Evolutionary conservation across 2,888 invertebrate species (phyloP), one percentile per base, ranked within the genome.

Genomic region (Cataglyphis cursor): DNA sequence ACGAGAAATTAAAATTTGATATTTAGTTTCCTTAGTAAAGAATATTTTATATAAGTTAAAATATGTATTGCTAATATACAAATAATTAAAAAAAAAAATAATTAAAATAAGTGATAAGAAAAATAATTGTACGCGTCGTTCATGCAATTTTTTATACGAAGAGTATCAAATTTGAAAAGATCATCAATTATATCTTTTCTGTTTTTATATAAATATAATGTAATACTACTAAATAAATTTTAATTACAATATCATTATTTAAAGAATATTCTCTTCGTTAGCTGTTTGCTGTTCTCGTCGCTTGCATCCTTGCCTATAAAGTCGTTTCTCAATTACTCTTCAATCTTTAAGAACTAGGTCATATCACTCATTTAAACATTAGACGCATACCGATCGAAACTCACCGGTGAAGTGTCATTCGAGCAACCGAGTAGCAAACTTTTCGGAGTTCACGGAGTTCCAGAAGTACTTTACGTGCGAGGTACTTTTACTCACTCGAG

Each of bases 391-490:
- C 82, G 65, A 88, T 88, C 81, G 81, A 72, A 85, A 59, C n/a
- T 64, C 59, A 38, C 18, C 15, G 70, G 76, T 78, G 80, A 87
- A 88, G 85, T 86, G 85, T 86, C 83, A 76, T 85, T 88, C 70
- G 59, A 48, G 4, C 59, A 76, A 75, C 48, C 59, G 38, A 48
- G 51, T 73, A 74, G n/a, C n/a, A 21, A 85, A 88, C 85, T 87
- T 83, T 76, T 81, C 66, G 59, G 59, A 88, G 66, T 83, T 83
- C 31, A 62, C 51, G 59, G 62, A 59, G 70, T 61, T 82, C 6
- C 24, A 61, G 28, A 54, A 64, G 73, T 66, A 70, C 76, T 85
- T 82, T 84, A 82, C 75, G 62, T 65, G 44, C 41, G n/a, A 64
- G 74, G 61, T 61, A 70, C n/a, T 68, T 75, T 62, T 64, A 48